These are phyloP conservation scores for Rhea americana DNA, from an alignment of 2,113 vertebrate genomes.

Conservation along the genomic window DNA sequence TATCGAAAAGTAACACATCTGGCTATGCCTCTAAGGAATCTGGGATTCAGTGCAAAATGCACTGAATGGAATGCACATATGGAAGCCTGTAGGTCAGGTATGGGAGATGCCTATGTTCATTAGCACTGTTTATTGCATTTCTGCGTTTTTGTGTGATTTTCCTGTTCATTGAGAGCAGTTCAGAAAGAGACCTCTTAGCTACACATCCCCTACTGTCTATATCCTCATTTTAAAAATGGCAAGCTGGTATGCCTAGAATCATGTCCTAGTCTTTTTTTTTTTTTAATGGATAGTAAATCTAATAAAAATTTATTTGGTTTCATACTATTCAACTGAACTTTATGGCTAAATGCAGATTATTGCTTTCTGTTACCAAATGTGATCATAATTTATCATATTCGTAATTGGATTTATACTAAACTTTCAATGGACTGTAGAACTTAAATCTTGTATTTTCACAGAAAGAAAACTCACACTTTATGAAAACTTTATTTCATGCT, in stretches of 20 bases:
- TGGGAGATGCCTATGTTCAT: neutral
- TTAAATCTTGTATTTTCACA: neutral
- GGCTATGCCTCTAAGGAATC: rapidly evolving
- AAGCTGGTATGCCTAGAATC: neutral
- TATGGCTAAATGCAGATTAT: neutral
- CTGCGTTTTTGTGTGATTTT: rapidly evolving
- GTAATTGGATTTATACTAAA: neutral
- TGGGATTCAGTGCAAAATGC: rapidly evolving
- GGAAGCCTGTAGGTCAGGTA: rapidly evolving
- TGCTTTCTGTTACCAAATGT: neutral
- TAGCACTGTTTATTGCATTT: neutral
- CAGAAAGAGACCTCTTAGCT: neutral
- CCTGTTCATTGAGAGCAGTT: neutral
- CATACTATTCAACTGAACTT: neutral
- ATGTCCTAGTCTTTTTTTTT: neutral
- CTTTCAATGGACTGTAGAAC: neutral
- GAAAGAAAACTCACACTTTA: neutral
- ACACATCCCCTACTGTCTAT: rapidly evolving
- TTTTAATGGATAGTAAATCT: neutral
- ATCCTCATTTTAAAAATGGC: neutral
- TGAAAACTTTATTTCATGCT: neutral
- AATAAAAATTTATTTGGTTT: neutral
- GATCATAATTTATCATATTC: neutral
- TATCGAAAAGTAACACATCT: neutral
- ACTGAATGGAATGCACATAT: too few relatives aligned